phyloP scores from a whole-genome alignment of 1,140 invertebrate genomes.

The Drosophila navojoa region DNA sequence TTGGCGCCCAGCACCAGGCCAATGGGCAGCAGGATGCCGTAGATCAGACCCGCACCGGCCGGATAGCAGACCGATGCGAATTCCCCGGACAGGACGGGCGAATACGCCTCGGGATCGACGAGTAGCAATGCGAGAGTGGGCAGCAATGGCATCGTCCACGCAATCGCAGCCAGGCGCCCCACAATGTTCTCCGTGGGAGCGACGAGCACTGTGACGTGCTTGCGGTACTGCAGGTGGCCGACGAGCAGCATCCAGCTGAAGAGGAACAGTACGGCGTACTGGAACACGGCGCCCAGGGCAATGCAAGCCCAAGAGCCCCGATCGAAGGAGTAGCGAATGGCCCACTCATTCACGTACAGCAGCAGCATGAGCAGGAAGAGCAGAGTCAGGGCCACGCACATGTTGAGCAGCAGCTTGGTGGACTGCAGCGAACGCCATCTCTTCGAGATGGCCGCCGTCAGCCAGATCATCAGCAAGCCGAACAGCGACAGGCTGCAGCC shows the following conservation, averaged over 20 bases:
- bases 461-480: slow-evolving; percentile 85
- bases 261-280: slow-evolving; percentile 87
- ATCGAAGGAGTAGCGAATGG: slow-evolving; percentile 59
- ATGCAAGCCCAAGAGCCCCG: slow-evolving; percentile 73
- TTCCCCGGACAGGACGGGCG: slow-evolving; percentile 56
- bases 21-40: slow-evolving; percentile 86
- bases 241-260: slow-evolving; percentile 89
- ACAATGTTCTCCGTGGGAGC: slow-evolving; percentile 85
- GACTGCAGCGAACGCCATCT: slow-evolving; percentile 86
- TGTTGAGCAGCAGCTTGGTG: slow-evolving; percentile 86
- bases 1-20: slow-evolving; percentile 85
- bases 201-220: slow-evolving; percentile 86
- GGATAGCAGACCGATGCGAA: slow-evolving; percentile 86
- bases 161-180: slow-evolving; percentile 84
- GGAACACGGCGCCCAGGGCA: slow-evolving; percentile 85
- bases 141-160: slow-evolving; percentile 85
- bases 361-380: slow-evolving; percentile 75
- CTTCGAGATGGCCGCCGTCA: slow-evolving; percentile 86
- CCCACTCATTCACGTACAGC: slow-evolving; percentile 83
- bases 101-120: slow-evolving; percentile 85
- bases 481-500: slow-evolving; percentile 86
- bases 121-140: slow-evolving; percentile 85
- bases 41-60: slow-evolving; percentile 84
- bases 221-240: slow-evolving; percentile 86
- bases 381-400: slow-evolving; percentile 85